Base-by-base conservation (phyloP, 2,113 vertebrate genomes). In the Hemichromis elongatus region DNA sequence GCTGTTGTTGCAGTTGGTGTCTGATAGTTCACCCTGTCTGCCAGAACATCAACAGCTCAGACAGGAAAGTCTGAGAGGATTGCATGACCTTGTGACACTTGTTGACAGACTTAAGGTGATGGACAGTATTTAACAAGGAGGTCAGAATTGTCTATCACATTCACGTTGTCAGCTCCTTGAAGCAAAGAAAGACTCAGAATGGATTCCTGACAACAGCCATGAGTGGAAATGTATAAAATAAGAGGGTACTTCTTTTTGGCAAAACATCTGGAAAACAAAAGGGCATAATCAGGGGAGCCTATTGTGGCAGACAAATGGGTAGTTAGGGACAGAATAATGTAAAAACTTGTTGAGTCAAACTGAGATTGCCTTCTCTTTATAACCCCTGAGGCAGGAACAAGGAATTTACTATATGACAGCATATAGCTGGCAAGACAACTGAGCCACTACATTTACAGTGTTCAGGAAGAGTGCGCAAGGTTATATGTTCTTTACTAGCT, bases 221-320 rank as follows among this genome's bases (percentile, higher is more conserved):
- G 28, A 84, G 47, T 81, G 86, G 37, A 93, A 90, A 88, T 77
- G 45, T 47, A 77, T 77, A 53, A 85, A 89, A 80, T 52, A 55
- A 52, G 54, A 82, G 70, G 77, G 86, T 83, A 42, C 42, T 77
- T 84, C 91, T 57, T 92, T 52, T 9, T 52, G 28, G 86, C 88
- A 88, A 82, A 89, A 90, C 19, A 77, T 55, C 26, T 90, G 89
- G 86, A 94, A 93, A 95, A 90, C 83, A 90, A 90, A 79, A 92
- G 61, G 33, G 80, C 86, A 79, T 88, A 90, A 87, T 92, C 85
- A 90, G 84, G 63, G 37, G 52, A 88, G 54, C 56, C 84, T 80
- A 70, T 83, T 70, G 81, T 81, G 37, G 87, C 88, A 83, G 82
- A 85, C 83, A 80, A 92, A 92, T 84, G 86, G 90, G 82, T 88